A percentile compares a stretch with the other conserved stretches of the same genome.
Evolutionary conservation across 2,888 invertebrate species (phyloP).

Genomic region (Steinernema scapterisci): DNA sequence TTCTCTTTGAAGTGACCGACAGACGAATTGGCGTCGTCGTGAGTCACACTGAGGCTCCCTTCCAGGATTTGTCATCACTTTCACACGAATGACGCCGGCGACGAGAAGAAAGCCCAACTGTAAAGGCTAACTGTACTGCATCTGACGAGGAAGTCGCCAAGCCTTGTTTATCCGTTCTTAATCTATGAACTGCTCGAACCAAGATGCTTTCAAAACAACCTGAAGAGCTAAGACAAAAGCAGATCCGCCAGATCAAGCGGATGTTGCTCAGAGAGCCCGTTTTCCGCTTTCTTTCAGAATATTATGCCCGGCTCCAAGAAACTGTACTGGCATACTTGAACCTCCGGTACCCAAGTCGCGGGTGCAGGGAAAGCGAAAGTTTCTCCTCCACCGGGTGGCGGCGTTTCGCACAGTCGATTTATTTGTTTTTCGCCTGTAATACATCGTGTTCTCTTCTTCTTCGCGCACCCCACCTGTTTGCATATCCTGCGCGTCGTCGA

Average conservation of each 20-base stretch:
- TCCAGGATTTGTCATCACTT: neutral
- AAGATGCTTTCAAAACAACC: too few species aligned
- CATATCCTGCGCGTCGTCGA: slow-evolving; percentile 24
- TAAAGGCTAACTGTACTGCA: neutral
- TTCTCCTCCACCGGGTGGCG: neutral
- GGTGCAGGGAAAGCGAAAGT: neutral
- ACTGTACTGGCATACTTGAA: too few species aligned
- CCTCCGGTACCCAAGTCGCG: too few species aligned
- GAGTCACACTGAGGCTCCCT: neutral
- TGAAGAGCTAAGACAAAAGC: too few species aligned
- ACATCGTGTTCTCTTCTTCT: slow-evolving; percentile 27
- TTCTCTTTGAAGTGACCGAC: slow-evolving; percentile 18
- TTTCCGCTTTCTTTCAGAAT: too few species aligned
- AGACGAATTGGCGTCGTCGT: slow-evolving; percentile 4
- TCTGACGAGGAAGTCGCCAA: too few species aligned
- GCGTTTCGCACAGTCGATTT: neutral
- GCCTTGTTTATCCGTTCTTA: too few species aligned
- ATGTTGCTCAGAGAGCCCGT: too few species aligned
- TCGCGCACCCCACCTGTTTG: slow-evolving; percentile 32
- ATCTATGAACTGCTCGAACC: too few species aligned
- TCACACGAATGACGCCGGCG: neutral
- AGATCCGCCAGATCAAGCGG: too few species aligned
- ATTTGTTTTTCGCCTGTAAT: slow-evolving; percentile 33
- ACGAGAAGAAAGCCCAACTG: neutral
- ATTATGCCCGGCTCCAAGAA: too few species aligned